Evolutionary conservation across 2,888 invertebrate genomes (phyloP).

Genomic region (Vesta saturnalis): DNA sequence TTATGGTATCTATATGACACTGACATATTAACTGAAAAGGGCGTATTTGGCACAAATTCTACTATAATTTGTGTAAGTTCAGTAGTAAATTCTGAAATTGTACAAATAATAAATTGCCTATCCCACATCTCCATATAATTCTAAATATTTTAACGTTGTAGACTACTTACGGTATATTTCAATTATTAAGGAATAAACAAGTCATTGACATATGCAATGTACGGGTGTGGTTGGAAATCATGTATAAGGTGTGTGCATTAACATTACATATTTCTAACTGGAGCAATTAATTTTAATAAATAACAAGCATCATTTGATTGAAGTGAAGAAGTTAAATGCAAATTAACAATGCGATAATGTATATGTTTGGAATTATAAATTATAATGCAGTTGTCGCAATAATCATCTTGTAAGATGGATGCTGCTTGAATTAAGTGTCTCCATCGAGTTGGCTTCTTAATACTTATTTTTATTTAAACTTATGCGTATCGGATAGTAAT

Average conservation of each 20-base stretch:
- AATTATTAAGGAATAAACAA: constrained; percentile 6
- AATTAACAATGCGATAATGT: neutral
- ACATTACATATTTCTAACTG: neutral
- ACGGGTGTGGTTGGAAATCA: constrained; percentile 8
- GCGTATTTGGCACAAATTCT: neutral
- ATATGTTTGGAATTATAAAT: neutral
- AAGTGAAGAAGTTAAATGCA: neutral
- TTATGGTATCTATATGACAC: neutral
- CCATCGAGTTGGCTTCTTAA: no score
- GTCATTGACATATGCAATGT: constrained; percentile 11
- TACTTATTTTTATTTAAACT: no score
- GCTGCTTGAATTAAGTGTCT: no score
- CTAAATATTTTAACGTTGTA: neutral
- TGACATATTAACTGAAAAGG: neutral
- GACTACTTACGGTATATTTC: neutral
- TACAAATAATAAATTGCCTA: neutral
- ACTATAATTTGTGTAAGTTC: neutral
- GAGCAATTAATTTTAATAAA: constrained; percentile 9
- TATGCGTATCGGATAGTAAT: no score
- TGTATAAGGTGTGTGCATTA: constrained; percentile 10
- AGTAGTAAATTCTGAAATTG: neutral
- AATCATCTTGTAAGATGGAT: no score
- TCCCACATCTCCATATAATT: neutral
- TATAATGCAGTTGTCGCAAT: neutral
- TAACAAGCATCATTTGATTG: neutral